These are phyloP conservation scores for Papilio xuthus DNA, from an alignment of 1,140 invertebrate genomes.

Conservation along the genomic window DNA sequence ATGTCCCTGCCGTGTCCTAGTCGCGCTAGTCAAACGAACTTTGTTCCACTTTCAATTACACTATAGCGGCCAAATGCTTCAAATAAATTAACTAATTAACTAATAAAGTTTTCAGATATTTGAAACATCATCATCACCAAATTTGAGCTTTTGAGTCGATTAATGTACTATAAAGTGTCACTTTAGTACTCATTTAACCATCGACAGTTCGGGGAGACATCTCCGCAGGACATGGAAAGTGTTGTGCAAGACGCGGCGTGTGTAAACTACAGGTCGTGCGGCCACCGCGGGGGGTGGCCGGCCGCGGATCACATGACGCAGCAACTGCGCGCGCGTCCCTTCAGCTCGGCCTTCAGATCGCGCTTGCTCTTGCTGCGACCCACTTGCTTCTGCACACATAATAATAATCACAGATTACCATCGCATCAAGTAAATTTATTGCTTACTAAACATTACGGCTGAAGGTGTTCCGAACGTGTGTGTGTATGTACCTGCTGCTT, in stretches of 20 bases:
- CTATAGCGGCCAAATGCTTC: slow-evolving; percentile 42
- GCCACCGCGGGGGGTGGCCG: slow-evolving; percentile 80
- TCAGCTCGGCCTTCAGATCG: slow-evolving; percentile 82
- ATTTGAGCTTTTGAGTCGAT: slow-evolving; percentile 12
- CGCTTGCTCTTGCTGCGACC: slow-evolving; percentile 82
- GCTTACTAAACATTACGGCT: not conserved
- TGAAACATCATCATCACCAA: not conserved
- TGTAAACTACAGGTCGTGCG: slow-evolving; percentile 77
- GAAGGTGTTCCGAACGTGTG: too few species aligned
- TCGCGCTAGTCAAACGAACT: slow-evolving; percentile 56
- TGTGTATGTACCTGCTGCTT: slow-evolving; percentile 77
- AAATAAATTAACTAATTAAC: not conserved
- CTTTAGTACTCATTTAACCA: slow-evolving; percentile 36
- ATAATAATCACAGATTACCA: not conserved
- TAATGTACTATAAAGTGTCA: slow-evolving; percentile 17
- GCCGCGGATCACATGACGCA: slow-evolving; percentile 83
- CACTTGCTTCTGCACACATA: slow-evolving; percentile 70
- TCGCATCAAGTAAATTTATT: not conserved
- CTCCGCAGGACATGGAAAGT: slow-evolving; percentile 31
- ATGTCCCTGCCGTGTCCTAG: not conserved
- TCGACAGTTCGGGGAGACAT: slow-evolving; percentile 37
- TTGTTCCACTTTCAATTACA: slow-evolving; percentile 53
- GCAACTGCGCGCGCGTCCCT: slow-evolving; percentile 82
- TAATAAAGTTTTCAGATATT: slow-evolving; percentile 35
- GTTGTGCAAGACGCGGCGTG: slow-evolving; percentile 55